Conservation (phyloP, 1,140 invertebrate species). For the Radopholus similis region DNA sequence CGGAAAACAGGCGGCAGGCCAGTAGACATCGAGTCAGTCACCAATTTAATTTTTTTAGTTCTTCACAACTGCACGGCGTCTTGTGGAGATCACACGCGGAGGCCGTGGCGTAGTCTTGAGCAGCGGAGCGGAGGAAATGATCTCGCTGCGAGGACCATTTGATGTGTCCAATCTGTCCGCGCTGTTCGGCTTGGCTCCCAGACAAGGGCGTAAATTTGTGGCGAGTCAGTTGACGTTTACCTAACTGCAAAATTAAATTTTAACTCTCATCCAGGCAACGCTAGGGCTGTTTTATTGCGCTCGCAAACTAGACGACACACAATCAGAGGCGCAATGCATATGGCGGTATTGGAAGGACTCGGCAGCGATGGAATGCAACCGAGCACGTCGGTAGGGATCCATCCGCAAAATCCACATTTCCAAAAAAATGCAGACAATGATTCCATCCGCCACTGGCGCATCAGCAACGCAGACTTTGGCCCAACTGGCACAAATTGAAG, state of each 20-base stretch:
- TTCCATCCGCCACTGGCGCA: constrained; percentile 17
- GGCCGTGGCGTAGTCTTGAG: constrained; percentile 39
- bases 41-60: constrained; percentile 38
- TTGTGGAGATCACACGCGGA: constrained; percentile 28
- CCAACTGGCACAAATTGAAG: constrained; percentile 36
- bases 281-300: constrained; percentile 41
- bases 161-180: constrained; percentile 51
- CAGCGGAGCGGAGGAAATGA: constrained; percentile 45
- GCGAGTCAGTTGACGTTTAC: constrained; percentile 12
- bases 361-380: no score
- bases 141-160: constrained; percentile 52
- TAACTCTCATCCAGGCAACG: constrained; percentile 44
- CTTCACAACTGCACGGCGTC: constrained; percentile 32
- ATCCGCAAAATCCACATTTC: constrained; percentile 1
- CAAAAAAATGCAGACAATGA: no score
- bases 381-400: no score
- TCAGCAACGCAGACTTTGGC: constrained; percentile 2
- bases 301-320: constrained; percentile 44
- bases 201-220: constrained; percentile 27
- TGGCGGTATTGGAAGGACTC: constrained; percentile 7
- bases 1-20: constrained; percentile 28
- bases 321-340: constrained; percentile 49
- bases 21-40: not conserved
- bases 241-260: not conserved
- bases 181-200: constrained; percentile 42